These are phyloP conservation scores for Nycticebus coucang DNA, from an alignment of 2,113 vertebrate species.

Conservation along the genomic window DNA sequence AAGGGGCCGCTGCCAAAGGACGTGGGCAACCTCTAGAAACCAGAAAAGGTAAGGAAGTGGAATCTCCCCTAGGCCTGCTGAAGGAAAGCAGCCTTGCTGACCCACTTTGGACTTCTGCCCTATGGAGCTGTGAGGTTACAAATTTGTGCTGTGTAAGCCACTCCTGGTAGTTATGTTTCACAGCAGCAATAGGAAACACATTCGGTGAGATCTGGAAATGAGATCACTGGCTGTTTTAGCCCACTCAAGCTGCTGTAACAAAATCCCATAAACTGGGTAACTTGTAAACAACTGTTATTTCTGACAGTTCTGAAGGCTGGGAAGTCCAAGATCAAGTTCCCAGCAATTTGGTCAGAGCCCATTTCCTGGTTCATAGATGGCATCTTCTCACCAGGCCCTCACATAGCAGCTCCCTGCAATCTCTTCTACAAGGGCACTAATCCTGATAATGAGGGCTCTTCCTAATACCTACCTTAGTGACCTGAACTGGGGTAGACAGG, in stretches of 20 bases:
- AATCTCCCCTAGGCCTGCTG: not conserved
- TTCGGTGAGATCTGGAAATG: not conserved
- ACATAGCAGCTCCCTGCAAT: not conserved
- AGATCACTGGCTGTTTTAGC: not conserved
- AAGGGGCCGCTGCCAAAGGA: not conserved
- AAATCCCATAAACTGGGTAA: not conserved
- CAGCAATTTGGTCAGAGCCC: not conserved
- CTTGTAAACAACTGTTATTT: not conserved
- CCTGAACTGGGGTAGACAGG: not conserved
- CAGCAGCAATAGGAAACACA: not conserved
- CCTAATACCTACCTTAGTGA: not conserved
- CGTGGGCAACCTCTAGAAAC: not conserved
- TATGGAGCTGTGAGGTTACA: not conserved
- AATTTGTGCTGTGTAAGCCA: not conserved
- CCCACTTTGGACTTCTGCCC: not conserved
- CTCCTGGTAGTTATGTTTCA: not conserved
- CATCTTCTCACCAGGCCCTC: not conserved
- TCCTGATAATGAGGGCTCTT: not conserved
- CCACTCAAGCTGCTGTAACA: not conserved
- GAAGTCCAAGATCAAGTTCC: not conserved
- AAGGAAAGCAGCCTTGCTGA: not conserved
- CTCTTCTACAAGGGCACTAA: not conserved
- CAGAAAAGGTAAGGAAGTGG: not conserved
- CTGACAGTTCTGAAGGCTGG: not conserved
- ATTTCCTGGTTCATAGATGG: not conserved